Base-by-base conservation (phyloP, 2,888 invertebrate species). In the Leistus spinibarbis region DNA sequence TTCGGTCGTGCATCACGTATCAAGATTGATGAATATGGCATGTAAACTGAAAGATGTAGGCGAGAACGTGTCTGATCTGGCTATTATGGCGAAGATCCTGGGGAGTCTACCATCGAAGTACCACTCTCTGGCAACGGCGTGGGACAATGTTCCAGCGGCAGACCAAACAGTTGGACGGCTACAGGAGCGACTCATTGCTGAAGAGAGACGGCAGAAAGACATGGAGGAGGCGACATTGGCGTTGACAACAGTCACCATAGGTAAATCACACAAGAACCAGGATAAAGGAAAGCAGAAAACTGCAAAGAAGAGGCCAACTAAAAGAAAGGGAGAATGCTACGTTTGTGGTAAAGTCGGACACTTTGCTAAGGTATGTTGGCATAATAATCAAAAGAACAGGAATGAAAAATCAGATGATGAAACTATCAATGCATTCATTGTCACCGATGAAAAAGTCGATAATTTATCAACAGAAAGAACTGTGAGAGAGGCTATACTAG, bases 1-100 rank as follows among this genome's bases (percentile, higher is more conserved):
- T 10, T 76, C 79, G 22, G 75, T 79, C 1, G 75, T 79, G 0
- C 78, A 79, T 24, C 79, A 81, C 67, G 66, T 81, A 0, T 69
- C 80, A 0, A 77, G 62, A 24, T 67, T 79, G 7, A 63, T 60
- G n/a, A 80, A 80, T 64, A 77, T 80, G 71, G 80, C 78, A 10
- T 57, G 71, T 0, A 77, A 78, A 54, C 64, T 80, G 5, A 69
- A 69, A 4, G 80, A 81, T 57, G 68, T 81, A 0, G 80, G 79
- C 0, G 80, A 79, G 9, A 22, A 16, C 0, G 65, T 81, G 0
- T 74, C 79, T 0, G 77, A 79, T 5, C 23, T 67, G 5, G 57
- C 78, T 0, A 54, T 80, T 0, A 80, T 79, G 76, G 78, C 80
- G 5, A 81, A 81, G 62, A 76, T 81, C 53, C 27, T 80, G 5